phyloP scores from a whole-genome alignment of 2,113 vertebrate species.

The Tragelaphus buxtoni region DNA sequence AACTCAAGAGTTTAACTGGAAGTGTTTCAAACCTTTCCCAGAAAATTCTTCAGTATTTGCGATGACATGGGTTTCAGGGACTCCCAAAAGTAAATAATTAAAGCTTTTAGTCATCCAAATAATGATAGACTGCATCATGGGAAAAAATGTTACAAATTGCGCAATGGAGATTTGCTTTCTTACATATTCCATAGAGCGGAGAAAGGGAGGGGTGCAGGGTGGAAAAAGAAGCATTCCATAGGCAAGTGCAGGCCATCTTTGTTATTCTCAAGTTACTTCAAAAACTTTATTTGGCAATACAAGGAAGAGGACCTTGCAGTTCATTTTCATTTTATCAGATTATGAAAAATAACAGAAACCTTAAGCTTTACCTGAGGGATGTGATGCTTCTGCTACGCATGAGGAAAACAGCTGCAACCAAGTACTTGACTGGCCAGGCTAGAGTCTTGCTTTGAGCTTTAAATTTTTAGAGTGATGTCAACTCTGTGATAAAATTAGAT shows the following conservation, averaged over 20 bases:
- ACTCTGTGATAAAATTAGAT: not conserved
- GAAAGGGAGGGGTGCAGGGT: not conserved
- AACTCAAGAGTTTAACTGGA: slow-evolving; percentile 81
- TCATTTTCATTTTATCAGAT: slow-evolving; percentile 26
- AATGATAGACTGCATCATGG: slow-evolving; percentile 53
- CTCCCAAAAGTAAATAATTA: slow-evolving; percentile 75
- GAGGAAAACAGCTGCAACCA: not conserved
- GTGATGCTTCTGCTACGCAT: not conserved
- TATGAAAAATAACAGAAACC: not conserved
- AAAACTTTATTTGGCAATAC: not conserved
- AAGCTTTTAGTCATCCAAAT: slow-evolving; percentile 61
- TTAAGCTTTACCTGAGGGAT: slow-evolving; percentile 19
- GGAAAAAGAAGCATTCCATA: not conserved
- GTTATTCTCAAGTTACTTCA: not conserved
- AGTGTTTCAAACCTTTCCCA: slow-evolving; percentile 81
- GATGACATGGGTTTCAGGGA: slow-evolving; percentile 67
- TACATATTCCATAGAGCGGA: not conserved
- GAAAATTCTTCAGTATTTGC: slow-evolving; percentile 77
- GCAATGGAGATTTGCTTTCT: slow-evolving; percentile 47
- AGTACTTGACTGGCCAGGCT: not conserved
- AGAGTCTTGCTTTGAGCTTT: not conserved
- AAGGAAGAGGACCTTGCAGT: not conserved
- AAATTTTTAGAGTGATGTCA: not conserved
- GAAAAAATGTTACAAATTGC: slow-evolving; percentile 45
- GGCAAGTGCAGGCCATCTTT: not conserved